phyloP scores from a whole-genome alignment of 2,888 invertebrate genomes.

The Steromphala cineraria region DNA sequence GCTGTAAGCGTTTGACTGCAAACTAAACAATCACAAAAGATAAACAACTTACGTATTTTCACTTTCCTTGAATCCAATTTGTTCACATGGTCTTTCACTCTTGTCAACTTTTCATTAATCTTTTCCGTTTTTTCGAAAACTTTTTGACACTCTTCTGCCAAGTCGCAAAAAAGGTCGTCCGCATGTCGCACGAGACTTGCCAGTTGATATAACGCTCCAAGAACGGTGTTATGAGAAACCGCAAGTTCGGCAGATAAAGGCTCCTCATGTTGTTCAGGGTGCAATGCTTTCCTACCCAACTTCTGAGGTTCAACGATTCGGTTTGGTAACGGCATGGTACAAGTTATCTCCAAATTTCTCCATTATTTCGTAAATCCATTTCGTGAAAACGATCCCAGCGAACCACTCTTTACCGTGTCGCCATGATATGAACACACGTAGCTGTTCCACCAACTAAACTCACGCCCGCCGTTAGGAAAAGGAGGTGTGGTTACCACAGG shows the following conservation, averaged over 20 bases:
- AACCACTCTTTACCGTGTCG: background rate
- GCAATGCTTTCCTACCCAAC: slow-evolving; percentile 53
- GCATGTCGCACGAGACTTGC: slow-evolving; percentile 68
- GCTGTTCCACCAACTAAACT: background rate
- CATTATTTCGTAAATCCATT: slow-evolving; percentile 11
- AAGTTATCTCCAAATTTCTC: slow-evolving; percentile 17
- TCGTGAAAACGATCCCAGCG: background rate
- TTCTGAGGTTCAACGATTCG: slow-evolving; percentile 57
- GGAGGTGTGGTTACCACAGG: background rate
- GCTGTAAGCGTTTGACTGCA: too few species aligned
- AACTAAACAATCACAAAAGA: too few species aligned
- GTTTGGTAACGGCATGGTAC: slow-evolving; percentile 58
- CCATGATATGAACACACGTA: slow-evolving; percentile 15
- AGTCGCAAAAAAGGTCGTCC: slow-evolving; percentile 69
- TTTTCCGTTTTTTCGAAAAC: slow-evolving; percentile 60
- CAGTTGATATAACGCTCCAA: slow-evolving; percentile 64
- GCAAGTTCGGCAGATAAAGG: slow-evolving; percentile 45
- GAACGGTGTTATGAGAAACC: slow-evolving; percentile 58
- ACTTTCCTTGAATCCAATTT: slow-evolving; percentile 64
- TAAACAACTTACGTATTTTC: slow-evolving; percentile 62
- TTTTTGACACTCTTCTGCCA: slow-evolving; percentile 67
- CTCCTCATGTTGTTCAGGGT: slow-evolving; percentile 44
- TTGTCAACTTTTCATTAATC: slow-evolving; percentile 45
- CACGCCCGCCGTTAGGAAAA: background rate
- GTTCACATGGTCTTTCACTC: slow-evolving; percentile 42